Conservation (phyloP, 30 jellyfish, hydroid and myxozoan genomes). For the Aurelia coerulea region DNA sequence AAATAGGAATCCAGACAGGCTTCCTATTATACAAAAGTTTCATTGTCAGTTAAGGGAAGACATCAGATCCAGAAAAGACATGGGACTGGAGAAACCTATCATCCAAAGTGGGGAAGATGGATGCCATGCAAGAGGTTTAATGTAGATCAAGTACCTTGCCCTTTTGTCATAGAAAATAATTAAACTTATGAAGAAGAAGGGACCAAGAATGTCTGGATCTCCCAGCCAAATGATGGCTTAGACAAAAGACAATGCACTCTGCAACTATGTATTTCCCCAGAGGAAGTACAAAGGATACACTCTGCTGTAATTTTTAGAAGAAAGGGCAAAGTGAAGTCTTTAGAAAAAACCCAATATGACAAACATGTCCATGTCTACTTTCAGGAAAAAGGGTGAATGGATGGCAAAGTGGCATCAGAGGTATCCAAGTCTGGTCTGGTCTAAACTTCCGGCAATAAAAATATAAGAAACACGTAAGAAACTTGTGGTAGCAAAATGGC, state of each 20-base stretch:
- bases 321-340: conserved; percentile 12
- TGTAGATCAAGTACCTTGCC: conserved; percentile 60
- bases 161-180: conserved; percentile 36
- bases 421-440: too few species aligned
- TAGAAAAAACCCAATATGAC: conserved; percentile 30
- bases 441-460: too few species aligned
- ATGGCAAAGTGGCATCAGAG: conserved; percentile 24
- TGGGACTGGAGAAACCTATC: background rate
- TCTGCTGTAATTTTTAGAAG: conserved; percentile 38
- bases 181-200: conserved; percentile 47
- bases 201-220: conserved; percentile 45
- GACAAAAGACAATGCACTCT: conserved; percentile 54
- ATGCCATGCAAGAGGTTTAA: conserved; percentile 3
- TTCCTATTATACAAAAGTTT: conserved; percentile 30
- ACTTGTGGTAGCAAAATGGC: too few species aligned
- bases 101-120: conserved; percentile 43
- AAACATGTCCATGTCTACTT: conserved; percentile 26
- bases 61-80: conserved; percentile 28
- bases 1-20: conserved; percentile 59
- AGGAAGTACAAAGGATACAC: conserved; percentile 28
- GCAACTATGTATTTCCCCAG: conserved; percentile 40
- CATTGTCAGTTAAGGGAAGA: conserved; percentile 50
- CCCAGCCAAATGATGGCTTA: conserved; percentile 48
- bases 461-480: too few species aligned
- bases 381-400: conserved; percentile 46